phyloP scores from a whole-genome alignment of 2,113 vertebrate genomes.

The Tricholaema leucomelas region DNA sequence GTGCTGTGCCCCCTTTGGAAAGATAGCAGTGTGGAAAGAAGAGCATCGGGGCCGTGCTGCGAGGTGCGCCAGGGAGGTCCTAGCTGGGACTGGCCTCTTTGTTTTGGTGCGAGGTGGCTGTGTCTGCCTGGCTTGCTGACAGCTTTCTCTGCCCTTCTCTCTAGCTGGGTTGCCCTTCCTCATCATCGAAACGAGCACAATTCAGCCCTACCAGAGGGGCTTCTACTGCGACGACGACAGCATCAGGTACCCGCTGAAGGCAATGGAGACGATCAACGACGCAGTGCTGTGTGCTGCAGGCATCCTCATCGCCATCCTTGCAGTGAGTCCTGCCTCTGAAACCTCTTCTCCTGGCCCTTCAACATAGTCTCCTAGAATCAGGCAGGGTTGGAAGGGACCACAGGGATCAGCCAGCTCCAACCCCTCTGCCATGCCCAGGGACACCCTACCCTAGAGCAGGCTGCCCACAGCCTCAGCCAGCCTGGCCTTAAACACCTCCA shows the following conservation, averaged over 20 bases:
- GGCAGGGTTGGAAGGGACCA: too few relatives aligned
- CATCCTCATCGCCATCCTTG: conserved; percentile 94
- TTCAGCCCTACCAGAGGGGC: conserved; percentile 90
- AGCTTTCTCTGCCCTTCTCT: conserved; percentile 50
- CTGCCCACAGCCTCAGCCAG: too few relatives aligned
- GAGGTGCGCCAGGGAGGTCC: not conserved
- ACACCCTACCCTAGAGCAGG: too few relatives aligned
- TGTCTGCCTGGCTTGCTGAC: not conserved
- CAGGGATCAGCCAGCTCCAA: too few relatives aligned
- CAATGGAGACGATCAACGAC: conserved; percentile 94
- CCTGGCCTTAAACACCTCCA: too few relatives aligned
- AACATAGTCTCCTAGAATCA: too few relatives aligned
- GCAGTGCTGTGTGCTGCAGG: conserved; percentile 93
- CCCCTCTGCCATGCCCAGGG: too few relatives aligned
- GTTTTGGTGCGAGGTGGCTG: conserved; percentile 44
- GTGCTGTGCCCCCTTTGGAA: not conserved
- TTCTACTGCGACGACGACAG: conserved; percentile 96
- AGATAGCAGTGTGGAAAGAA: not conserved
- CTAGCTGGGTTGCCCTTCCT: conserved; percentile 96
- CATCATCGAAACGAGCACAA: conserved; percentile 98
- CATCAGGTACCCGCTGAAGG: conserved; percentile 95
- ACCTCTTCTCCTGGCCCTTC: not conserved
- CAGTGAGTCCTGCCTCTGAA: conserved; percentile 81
- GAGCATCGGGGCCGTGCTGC: not conserved
- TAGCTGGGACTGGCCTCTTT: not conserved